phyloP scores from a whole-genome alignment of 1,140 invertebrate species.

The Tetranychus cinnabarinus region DNA sequence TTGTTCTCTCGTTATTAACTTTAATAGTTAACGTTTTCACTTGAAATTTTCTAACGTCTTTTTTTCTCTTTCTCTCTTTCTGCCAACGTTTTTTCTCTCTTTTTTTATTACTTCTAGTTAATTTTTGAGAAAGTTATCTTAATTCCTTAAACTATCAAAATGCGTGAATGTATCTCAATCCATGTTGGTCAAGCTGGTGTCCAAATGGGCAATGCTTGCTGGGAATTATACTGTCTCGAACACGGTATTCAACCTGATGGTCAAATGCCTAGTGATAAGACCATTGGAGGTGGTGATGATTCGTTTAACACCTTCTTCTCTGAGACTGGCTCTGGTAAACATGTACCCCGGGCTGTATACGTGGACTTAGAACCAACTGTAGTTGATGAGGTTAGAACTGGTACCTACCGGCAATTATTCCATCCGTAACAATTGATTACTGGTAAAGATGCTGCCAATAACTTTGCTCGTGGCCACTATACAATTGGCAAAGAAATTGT shows the following conservation, averaged over 20 bases:
- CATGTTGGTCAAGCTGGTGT: conserved; percentile 71
- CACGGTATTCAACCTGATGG: conserved; percentile 25
- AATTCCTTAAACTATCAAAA: not conserved
- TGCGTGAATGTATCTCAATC: conserved; percentile 53
- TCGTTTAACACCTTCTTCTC: conserved; percentile 74
- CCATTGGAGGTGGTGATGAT: conserved; percentile 38
- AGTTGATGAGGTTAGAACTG: conserved; percentile 44
- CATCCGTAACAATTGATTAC: conserved; percentile 42
- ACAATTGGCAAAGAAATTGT: conserved; percentile 46
- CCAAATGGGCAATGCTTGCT: conserved; percentile 58
- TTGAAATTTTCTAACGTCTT: too few relatives aligned
- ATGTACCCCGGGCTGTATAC: conserved; percentile 55
- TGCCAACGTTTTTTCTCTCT: not conserved
- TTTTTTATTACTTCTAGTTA: not conserved
- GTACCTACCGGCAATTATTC: conserved; percentile 35
- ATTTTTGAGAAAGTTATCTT: not conserved
- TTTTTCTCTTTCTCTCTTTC: not conserved
- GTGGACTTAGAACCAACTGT: conserved; percentile 69
- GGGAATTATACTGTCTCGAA: conserved; percentile 67
- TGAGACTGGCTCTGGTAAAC: conserved; percentile 63
- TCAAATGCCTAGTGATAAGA: conserved; percentile 19
- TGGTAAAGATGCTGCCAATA: conserved; percentile 36
- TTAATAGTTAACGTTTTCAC: too few relatives aligned
- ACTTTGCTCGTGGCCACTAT: conserved; percentile 31
- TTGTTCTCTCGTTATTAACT: too few relatives aligned